phyloP scores from a whole-genome alignment of 37 sponge, comb jelly and placozoan species.

The Diacarnus erythraeanus region DNA sequence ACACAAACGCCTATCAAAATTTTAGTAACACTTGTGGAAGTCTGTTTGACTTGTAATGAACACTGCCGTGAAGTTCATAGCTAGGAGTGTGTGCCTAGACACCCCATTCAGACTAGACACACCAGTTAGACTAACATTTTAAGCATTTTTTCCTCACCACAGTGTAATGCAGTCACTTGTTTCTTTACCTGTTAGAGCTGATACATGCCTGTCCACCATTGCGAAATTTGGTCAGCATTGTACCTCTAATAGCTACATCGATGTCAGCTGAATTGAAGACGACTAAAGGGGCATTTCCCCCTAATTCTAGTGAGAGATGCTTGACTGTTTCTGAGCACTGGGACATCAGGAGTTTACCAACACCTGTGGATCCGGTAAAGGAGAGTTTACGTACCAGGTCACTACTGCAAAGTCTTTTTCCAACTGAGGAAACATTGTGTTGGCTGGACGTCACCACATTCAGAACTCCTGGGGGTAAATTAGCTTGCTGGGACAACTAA shows the following conservation, averaged over 20 bases:
- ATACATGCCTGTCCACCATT: slow-evolving; percentile 87
- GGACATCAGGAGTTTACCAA: slow-evolving; percentile 83
- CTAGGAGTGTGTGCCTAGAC: too few relatives aligned
- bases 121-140: not conserved
- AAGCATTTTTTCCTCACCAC: not conserved
- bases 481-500: slow-evolving; percentile 80
- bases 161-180: too few relatives aligned
- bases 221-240: slow-evolving; percentile 82
- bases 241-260: slow-evolving; percentile 65
- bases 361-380: slow-evolving; percentile 92
- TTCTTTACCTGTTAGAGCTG: slow-evolving; percentile 47
- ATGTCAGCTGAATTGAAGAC: slow-evolving; percentile 95
- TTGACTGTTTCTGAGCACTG: slow-evolving; percentile 75
- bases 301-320: slow-evolving; percentile 87
- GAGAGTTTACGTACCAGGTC: slow-evolving; percentile 71
- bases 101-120: too few relatives aligned
- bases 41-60: too few relatives aligned
- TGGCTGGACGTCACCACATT: slow-evolving; percentile 85
- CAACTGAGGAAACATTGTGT: slow-evolving; percentile 41
- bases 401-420: slow-evolving; percentile 46
- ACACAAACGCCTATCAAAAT: too few relatives aligned
- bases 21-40: too few relatives aligned
- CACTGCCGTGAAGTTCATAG: too few relatives aligned
- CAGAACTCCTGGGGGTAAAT: slow-evolving; percentile 87
- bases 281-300: slow-evolving; percentile 95